Conservation (phyloP, 2,888 invertebrate species). For the Colletes collaris region DNA sequence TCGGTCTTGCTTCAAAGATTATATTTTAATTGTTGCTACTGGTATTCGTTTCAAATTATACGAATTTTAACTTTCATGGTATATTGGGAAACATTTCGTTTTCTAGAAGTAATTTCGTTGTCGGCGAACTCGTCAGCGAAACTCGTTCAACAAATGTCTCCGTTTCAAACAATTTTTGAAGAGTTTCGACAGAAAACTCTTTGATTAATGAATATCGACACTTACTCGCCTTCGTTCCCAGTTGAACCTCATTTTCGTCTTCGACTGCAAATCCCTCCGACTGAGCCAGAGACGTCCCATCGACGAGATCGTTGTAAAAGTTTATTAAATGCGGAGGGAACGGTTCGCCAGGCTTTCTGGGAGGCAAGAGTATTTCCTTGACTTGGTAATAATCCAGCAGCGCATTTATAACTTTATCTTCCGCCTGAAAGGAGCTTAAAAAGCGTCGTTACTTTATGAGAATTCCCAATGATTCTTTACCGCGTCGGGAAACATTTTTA, state of each 20-base stretch:
- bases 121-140: too few relatives aligned
- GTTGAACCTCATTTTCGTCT: not conserved
- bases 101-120: too few relatives aligned
- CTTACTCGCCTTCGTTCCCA: conserved; percentile 1
- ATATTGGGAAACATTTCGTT: too few relatives aligned
- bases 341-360: conserved; percentile 75
- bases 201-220: not conserved
- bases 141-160: too few relatives aligned
- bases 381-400: conserved; percentile 80
- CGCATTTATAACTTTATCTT: conserved; percentile 77
- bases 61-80: too few relatives aligned
- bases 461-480: not conserved
- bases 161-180: too few relatives aligned
- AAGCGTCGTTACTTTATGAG: not conserved
- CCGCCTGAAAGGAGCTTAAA: conserved; percentile 77
- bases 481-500: too few relatives aligned
- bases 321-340: conserved; percentile 71
- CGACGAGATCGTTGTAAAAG: conserved; percentile 77
- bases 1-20: too few relatives aligned
- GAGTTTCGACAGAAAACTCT: too few relatives aligned
- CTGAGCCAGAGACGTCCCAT: conserved; percentile 55
- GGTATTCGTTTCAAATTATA: too few relatives aligned
- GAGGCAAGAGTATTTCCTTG: conserved; percentile 81
- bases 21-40: too few relatives aligned
- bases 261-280: not conserved